Evolutionary conservation across 2,888 invertebrate species (phyloP), one percentile per base, ranked within the genome.

Genomic region (Phyllotreta striolata): DNA sequence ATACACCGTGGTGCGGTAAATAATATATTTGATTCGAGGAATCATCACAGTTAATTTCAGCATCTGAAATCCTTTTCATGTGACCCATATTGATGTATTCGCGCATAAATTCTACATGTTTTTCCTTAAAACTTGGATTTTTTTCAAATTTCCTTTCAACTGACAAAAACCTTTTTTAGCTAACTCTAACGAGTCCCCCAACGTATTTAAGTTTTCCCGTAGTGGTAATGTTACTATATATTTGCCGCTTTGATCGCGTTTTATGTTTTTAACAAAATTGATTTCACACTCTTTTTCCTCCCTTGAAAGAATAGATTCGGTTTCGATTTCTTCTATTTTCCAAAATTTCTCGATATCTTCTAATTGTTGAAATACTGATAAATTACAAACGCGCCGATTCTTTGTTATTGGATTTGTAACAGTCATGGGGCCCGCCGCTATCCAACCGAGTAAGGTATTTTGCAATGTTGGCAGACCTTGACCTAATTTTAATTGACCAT

Each of bases 261-360:
- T 40, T 6, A 13, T 9, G n/a, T 10, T 55, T 10, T 55, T 6
- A 4, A 41, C 24, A 43, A 55, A 55, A 24, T 55, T 41, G 1
- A 14, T n/a, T n/a, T 55, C 55, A 24, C 55, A 55, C 34, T 24
- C 8, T 1, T 6, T n/a, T 9, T 39, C 55, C 14, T 55, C 55
- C 13, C 9, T 10, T 37, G 54, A 13, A n/a, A n/a, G n/a, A n/a
- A 47, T 10, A 24, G 41, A 10, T 38, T 12, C 7, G 40, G 37
- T 13, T 24, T 41, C n/a, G 1, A n/a, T 6, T 4, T 58, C 40
- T 37, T 66, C 58, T 1, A 66, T 12, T 55, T 66, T 55, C 64
- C 62, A 67, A 52, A 67, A 67, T 34, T 55, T 62, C n/a, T 46
- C 12, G 8, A 64, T 44, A 54, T 65, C 59, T 8, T 65, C 39